These are phyloP conservation scores for Parasteatoda lunata DNA, from an alignment of 2,888 invertebrate species.

Conservation along the genomic window DNA sequence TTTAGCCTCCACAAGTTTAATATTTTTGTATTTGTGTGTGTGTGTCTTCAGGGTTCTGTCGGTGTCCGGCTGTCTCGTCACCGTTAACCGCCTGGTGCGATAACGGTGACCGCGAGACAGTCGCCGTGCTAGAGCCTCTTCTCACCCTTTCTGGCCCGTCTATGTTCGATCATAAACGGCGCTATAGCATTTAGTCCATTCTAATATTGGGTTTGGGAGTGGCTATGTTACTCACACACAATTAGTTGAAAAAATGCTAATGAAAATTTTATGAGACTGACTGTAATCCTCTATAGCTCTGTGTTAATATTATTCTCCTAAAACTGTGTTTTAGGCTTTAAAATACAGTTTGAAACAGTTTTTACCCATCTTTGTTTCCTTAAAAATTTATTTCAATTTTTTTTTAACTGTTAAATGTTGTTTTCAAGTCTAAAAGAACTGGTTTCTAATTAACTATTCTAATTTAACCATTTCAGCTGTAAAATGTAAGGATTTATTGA, in stretches of 20 bases:
- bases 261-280: no score
- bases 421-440: no score
- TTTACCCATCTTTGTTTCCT: no score
- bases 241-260: constrained; percentile 14
- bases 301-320: no score
- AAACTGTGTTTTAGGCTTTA: no score
- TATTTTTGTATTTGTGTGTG: constrained; percentile 35
- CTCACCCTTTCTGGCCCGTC: constrained; percentile 42
- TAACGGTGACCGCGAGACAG: constrained; percentile 21
- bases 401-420: no score
- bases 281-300: no score
- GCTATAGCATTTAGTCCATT: constrained; percentile 43
- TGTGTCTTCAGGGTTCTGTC: constrained; percentile 22
- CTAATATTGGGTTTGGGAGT: constrained; percentile 47
- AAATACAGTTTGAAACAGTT: no score
- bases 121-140: constrained; percentile 24
- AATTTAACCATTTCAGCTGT: no score
- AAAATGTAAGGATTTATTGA: no score
- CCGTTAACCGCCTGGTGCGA: constrained; percentile 60
- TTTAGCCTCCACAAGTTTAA: constrained; percentile 58
- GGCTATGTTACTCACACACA: constrained; percentile 52
- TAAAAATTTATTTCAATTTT: no score
- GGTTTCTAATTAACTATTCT: no score
- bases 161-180: constrained; percentile 63
- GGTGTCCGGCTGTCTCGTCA: constrained; percentile 15